Base-by-base conservation (phyloP, 2,113 vertebrate species). In the Peromyscus californicus region DNA sequence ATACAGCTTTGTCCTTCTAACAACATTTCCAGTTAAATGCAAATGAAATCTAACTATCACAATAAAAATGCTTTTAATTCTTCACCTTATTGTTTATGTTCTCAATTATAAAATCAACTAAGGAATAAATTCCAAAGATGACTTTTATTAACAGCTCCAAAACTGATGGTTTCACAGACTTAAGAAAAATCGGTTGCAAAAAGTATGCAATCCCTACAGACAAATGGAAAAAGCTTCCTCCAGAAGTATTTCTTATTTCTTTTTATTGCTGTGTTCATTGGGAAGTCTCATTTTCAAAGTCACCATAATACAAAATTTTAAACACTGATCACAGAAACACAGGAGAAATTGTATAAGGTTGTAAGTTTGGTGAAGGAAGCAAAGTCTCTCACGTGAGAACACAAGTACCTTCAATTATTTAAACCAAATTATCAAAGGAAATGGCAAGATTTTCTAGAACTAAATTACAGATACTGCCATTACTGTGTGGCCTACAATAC, bases 171-270 rank as follows among this genome's bases (percentile, higher is more conserved):
- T 75, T 89, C 48, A 89, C 0, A 42, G 4, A 75, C 74, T 42
- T 57, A 65, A n/a, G 24, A 26, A 96, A 95, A 87, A 93, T 57
- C 4, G 74, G 22, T 89, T 91, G 11, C 45, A 91, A 93, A 91
- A 93, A 83, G 4, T 82, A 22, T 75, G 5, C 54, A 74, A 63
- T 75, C 7, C 39, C 24, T 17, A 92, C 7, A 29, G 4, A 78
- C 61, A 9, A 61, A 8, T 42, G 54, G 7, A n/a, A 61, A 87
- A 80, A 54, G 3, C 31, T 74, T 85, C 82, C 26, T 54, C n/a
- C 67, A 42, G 57, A 89, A 84, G 76, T 59, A 26, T 67, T 79
- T 84, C 42, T 45, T 65, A 45, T 21, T 45, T 83, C 90, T n/a
- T 11, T 51, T 51, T 51, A 65, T 59, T 19, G 57, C 24, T 91